Percentiles rank a stretch among this genome's conserved stretches.
Conservation (phyloP, 2,797 vertebrate species). For the Staurois parvus region DNA sequence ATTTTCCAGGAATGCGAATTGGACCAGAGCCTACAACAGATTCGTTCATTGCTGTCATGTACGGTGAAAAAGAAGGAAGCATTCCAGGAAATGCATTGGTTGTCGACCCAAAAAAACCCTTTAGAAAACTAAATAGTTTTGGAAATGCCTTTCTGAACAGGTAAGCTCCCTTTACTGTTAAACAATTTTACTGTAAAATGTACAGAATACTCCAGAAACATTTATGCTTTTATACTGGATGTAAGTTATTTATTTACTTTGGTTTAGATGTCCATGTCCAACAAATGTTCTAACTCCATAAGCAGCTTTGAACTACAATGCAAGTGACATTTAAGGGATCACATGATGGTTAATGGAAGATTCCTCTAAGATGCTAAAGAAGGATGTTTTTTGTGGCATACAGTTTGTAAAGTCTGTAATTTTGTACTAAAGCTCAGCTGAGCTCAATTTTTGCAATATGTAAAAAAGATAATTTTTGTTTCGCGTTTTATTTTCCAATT, state of each 20-base stretch:
- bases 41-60: slow-evolving; percentile 97
- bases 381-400: not conserved
- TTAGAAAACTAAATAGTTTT: slow-evolving; percentile 93
- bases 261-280: too few relatives aligned
- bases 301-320: not conserved
- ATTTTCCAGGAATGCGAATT: slow-evolving; percentile 96
- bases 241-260: too few relatives aligned
- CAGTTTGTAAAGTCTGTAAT: not conserved
- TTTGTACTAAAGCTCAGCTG: too few relatives aligned
- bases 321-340: too few relatives aligned
- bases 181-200: not conserved
- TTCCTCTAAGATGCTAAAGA: not conserved
- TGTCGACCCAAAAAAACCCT: slow-evolving; percentile 95
- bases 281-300: not conserved
- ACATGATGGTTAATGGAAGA: not conserved
- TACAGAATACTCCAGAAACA: not conserved
- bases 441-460: too few relatives aligned
- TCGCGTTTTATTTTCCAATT: too few relatives aligned
- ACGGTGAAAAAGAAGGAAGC: slow-evolving; percentile 89
- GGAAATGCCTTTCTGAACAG: slow-evolving; percentile 97
- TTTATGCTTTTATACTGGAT: too few relatives aligned
- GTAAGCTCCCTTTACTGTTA: slow-evolving; percentile 67
- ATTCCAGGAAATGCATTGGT: slow-evolving; percentile 94
- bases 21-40: slow-evolving; percentile 96
- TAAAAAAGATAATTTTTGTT: too few relatives aligned